A percentile compares a stretch with the other conserved stretches of the same genome.
Evolutionary conservation across 2,797 vertebrate species (phyloP).

Genomic region (Enteromius fasciolatus): DNA sequence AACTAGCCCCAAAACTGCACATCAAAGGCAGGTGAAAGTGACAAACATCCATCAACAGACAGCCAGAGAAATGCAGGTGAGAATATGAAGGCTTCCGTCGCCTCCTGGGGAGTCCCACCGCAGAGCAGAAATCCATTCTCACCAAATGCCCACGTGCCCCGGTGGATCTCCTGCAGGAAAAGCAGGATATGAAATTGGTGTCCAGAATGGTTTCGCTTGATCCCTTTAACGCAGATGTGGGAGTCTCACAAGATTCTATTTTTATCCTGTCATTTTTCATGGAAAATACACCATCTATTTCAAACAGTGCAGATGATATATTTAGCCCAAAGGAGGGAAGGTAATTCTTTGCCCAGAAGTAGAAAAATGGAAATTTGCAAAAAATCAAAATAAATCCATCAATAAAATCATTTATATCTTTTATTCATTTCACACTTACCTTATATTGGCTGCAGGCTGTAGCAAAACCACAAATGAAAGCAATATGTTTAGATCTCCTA

Average conservation of each 20-base stretch:
- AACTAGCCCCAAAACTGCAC: conserved; percentile 22
- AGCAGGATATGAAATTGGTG: conserved; percentile 37
- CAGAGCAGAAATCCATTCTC: conserved; percentile 48
- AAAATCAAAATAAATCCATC: background rate
- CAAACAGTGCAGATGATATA: conserved; percentile 27
- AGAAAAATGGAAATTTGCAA: background rate
- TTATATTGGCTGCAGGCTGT: conserved; percentile 2
- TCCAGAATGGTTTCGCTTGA: conserved; percentile 35
- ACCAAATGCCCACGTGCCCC: conserved; percentile 38
- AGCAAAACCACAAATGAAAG: conserved; percentile 1
- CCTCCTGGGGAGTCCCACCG: conserved; percentile 14
- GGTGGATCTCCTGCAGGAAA: conserved; percentile 33
- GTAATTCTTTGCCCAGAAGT: background rate
- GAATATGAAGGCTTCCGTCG: conserved; percentile 16
- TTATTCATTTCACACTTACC: background rate
- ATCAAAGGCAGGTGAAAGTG: conserved; percentile 31
- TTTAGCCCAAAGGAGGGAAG: conserved; percentile 15
- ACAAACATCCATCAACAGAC: conserved; percentile 46
- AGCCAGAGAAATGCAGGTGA: conserved; percentile 23
- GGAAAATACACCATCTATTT: conserved; percentile 25
- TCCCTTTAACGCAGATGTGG: conserved; percentile 22
- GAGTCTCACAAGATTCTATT: conserved; percentile 37
- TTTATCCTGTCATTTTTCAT: conserved; percentile 36
- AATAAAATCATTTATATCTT: background rate
- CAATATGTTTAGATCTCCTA: background rate